Conservation (phyloP, 2,888 invertebrate genomes). For the Agrotis clavis region DNA sequence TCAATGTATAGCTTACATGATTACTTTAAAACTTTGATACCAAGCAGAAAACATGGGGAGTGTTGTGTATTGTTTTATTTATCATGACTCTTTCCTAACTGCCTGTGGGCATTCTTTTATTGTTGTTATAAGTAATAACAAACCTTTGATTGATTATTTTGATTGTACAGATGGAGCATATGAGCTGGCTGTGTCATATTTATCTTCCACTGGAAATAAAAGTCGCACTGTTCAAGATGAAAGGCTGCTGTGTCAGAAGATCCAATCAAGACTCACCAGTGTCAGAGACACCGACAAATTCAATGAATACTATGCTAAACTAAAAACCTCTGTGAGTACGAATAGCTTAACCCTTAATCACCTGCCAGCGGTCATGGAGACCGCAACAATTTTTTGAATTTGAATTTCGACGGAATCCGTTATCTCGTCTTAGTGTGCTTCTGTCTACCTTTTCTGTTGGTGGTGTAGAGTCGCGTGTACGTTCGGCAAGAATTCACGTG, state of each 20-base stretch:
- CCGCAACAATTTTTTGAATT: too few relatives aligned
- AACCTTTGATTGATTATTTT: constrained; percentile 10
- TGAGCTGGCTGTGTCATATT: constrained; percentile 86
- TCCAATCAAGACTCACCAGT: constrained; percentile 76
- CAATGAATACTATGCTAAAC: constrained; percentile 85
- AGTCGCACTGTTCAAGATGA: constrained; percentile 80
- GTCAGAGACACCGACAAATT: constrained; percentile 87
- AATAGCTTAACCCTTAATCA: too few relatives aligned
- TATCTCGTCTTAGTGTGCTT: too few relatives aligned
- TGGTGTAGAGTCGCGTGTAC: too few relatives aligned
- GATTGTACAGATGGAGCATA: constrained; percentile 82
- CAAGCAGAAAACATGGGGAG: constrained; percentile 68
- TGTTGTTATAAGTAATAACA: neutral
- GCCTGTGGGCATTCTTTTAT: neutral
- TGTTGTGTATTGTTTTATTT: constrained; percentile 2
- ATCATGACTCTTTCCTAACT: neutral
- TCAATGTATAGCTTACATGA: constrained; percentile 80
- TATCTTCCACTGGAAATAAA: constrained; percentile 82
- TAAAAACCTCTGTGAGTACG: constrained; percentile 84
- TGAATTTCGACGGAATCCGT: too few relatives aligned
- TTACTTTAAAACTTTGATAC: constrained; percentile 71
- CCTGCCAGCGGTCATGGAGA: too few relatives aligned
- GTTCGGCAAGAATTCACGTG: too few relatives aligned
- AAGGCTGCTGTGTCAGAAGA: constrained; percentile 84
- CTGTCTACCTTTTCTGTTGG: too few relatives aligned